These are phyloP conservation scores for Halcyon smyrnensis DNA, from an alignment of 2,797 vertebrate genomes.

Conservation along the genomic window DNA sequence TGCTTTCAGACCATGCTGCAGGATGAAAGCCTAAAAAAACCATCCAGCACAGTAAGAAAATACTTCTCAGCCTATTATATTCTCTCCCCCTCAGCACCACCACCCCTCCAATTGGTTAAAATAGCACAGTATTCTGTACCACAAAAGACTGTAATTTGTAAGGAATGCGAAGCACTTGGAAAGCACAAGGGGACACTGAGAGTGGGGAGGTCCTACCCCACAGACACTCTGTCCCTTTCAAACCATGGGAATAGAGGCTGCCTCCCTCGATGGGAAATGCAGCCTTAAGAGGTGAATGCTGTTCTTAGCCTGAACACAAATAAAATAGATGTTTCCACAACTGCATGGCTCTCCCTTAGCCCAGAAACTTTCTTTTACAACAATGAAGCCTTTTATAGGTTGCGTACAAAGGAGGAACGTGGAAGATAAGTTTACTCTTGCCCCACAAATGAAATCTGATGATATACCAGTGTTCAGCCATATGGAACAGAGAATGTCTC, in stretches of 20 bases:
- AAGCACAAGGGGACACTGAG: slow-evolving; percentile 40
- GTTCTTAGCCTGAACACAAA: not conserved
- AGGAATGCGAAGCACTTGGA: slow-evolving; percentile 54
- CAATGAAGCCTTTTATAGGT: not conserved
- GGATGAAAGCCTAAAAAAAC: slow-evolving; percentile 41
- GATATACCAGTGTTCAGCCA: not conserved
- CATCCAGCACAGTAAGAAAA: slow-evolving; percentile 21
- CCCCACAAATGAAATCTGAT: not conserved
- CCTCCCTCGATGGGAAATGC: not conserved
- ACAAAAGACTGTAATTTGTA: slow-evolving; percentile 61
- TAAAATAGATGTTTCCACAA: slow-evolving; percentile 20
- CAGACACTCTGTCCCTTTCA: slow-evolving; percentile 24
- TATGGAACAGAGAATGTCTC: not conserved
- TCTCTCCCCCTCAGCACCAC: not conserved
- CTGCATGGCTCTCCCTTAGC: not conserved
- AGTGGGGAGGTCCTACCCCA: slow-evolving; percentile 8
- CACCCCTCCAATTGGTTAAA: slow-evolving; percentile 29
- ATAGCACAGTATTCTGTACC: slow-evolving; percentile 33
- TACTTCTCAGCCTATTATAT: slow-evolving; percentile 36
- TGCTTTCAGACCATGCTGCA: not conserved
- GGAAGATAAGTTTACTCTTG: not conserved
- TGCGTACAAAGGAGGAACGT: not conserved
- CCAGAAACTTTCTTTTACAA: not conserved
- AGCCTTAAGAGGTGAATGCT: not conserved
- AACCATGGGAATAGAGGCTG: slow-evolving; percentile 38